Evolutionary conservation across 2,113 vertebrate genomes (phyloP).

Genomic region (Cranoglanis bouderius): DNA sequence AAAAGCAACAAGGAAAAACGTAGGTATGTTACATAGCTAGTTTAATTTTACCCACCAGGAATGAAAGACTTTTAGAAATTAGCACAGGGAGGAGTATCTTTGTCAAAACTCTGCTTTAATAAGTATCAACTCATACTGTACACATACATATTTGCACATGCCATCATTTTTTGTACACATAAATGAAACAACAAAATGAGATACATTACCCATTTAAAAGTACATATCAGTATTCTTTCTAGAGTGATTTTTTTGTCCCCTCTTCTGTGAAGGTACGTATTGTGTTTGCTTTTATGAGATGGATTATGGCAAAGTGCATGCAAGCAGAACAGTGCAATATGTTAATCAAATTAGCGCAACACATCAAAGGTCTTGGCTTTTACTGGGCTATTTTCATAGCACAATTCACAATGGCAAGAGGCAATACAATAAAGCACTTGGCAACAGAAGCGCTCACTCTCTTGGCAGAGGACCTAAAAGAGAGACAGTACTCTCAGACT

Average conservation of each 20-base stretch:
- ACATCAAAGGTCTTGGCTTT: slow-evolving; percentile 58
- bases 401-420: slow-evolving; percentile 52
- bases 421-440: slow-evolving; percentile 56
- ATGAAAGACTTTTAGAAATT: background rate
- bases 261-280: slow-evolving; percentile 37
- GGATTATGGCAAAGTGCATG: slow-evolving; percentile 48
- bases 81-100: background rate
- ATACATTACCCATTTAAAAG: background rate
- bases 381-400: slow-evolving; percentile 50
- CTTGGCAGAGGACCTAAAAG: slow-evolving; percentile 49
- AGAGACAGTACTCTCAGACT: background rate
- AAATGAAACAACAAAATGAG: background rate
- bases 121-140: background rate
- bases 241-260: background rate
- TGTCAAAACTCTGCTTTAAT: background rate
- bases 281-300: slow-evolving; percentile 50
- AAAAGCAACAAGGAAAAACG: background rate
- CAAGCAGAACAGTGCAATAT: slow-evolving; percentile 51
- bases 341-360: slow-evolving; percentile 58
- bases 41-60: background rate
- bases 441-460: slow-evolving; percentile 41
- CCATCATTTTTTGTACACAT: background rate
- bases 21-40: background rate
- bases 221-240: background rate
- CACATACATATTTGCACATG: background rate